phyloP scores from a whole-genome alignment of 2,113 vertebrate genomes.

The Girardinichthys multiradiatus region DNA sequence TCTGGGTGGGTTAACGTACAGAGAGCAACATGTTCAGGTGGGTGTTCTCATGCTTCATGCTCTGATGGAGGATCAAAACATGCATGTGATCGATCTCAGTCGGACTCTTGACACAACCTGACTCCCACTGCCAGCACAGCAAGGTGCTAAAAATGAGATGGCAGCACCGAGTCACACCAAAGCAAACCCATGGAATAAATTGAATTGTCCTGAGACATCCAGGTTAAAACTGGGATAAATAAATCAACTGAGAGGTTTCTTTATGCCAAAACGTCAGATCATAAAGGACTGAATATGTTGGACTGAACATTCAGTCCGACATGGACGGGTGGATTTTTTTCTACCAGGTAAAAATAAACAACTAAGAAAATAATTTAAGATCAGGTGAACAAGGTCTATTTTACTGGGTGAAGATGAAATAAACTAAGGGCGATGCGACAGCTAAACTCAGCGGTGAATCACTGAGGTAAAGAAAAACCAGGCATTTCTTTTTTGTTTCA shows the following conservation, averaged over 20 bases:
- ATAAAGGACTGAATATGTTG: neutral
- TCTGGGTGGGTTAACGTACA: constrained; percentile 14
- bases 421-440: too few relatives aligned
- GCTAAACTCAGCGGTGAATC: neutral
- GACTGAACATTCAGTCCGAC: too few relatives aligned
- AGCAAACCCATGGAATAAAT: neutral
- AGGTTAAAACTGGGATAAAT: too few relatives aligned
- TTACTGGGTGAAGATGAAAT: too few relatives aligned
- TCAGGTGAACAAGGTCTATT: too few relatives aligned
- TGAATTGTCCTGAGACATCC: too few relatives aligned
- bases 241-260: neutral
- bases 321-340: too few relatives aligned
- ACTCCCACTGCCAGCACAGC: neutral
- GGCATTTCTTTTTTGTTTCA: constrained; percentile 1
- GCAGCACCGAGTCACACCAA: constrained; percentile 32
- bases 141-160: constrained; percentile 1
- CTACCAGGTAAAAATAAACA: neutral
- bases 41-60: constrained; percentile 71
- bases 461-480: neutral
- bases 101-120: constrained; percentile 4
- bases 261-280: neutral
- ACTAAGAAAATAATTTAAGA: neutral
- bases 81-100: constrained; percentile 49
- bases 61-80: constrained; percentile 56
- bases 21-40: constrained; percentile 11